Conservation (phyloP, 2,113 vertebrate genomes). For the Thomomys bottae region DNA sequence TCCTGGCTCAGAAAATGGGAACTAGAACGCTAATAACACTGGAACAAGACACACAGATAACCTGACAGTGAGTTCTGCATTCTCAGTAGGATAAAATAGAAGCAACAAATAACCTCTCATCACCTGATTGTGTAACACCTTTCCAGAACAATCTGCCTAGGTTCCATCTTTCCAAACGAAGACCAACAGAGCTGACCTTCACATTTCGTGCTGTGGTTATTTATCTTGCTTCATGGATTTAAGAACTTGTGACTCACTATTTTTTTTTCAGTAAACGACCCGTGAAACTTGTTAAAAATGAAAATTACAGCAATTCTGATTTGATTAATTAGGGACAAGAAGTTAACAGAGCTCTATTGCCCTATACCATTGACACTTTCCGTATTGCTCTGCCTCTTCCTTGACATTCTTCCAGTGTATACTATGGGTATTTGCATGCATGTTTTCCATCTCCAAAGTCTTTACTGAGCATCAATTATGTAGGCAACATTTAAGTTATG, state of each 20-base stretch:
- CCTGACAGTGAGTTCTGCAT: neutral
- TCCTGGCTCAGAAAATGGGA: neutral
- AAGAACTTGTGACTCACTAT: neutral
- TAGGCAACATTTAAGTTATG: neutral
- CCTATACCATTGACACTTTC: neutral
- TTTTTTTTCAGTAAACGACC: conserved; percentile 7
- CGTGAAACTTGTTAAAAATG: neutral
- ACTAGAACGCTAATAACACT: neutral
- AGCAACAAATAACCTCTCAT: neutral
- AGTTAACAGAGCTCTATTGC: neutral
- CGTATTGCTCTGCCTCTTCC: neutral
- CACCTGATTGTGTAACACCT: neutral
- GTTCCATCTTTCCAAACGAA: neutral
- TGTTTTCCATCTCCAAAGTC: neutral
- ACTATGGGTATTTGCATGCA: neutral
- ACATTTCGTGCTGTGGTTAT: neutral
- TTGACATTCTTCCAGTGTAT: neutral
- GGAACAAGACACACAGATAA: rapidly evolving
- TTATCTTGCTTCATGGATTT: neutral
- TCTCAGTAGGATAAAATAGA: neutral
- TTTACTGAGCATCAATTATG: neutral
- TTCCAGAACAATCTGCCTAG: neutral
- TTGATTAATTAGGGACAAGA: neutral
- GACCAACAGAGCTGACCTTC: neutral
- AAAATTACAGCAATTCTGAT: neutral